Base-by-base conservation (phyloP, 1,140 invertebrate genomes). In the Drosophila athabasca region DNA sequence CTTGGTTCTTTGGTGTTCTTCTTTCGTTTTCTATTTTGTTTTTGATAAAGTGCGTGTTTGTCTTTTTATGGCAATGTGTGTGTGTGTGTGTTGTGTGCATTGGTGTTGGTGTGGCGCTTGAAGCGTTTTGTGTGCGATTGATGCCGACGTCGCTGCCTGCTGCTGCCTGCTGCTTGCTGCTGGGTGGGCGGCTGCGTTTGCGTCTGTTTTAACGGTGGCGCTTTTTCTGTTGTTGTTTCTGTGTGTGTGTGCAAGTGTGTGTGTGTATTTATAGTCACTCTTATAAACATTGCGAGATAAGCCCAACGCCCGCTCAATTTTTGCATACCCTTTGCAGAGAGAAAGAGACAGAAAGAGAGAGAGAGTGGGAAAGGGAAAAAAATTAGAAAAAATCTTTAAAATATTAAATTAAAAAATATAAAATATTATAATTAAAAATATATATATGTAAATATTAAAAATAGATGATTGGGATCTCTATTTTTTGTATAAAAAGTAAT, bases 281-380 rank as follows among this genome's bases (percentile, higher is more conserved):
- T 87, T 62, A 85, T 87, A 85, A 85, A 85, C 82, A 87, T 85
- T 87, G 60, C 60, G 61, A 87, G 82, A 85, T 85, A 87, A 85
- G 68, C 82, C 62, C 43, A 68, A 61, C 66, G 75, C 72, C 61
- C 77, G 73, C 58, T 67, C 51, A 57, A 31, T 71, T 51, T 53
- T 52, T 44, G 15, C 35, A 39, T 39, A 39, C 35, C 35, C 35
- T 39, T 39, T 13, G 11, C 35, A 13, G 35, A 2, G 11, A 39
- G 35, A 4, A 9, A 39, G 29, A 31, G 24, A 1, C 11, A 11
- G 35, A 5, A 1, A 39, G 35, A 5, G 11, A 39, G 35, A 4
- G 35, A 39, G 29, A 31, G 24, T 0, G 11, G 5, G 35, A 2
- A 1, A 39, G 35, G 35, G 11, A 39, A 39, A 5, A 24, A 5